Conservation (phyloP, 35 echinoderm and acorn worm genomes). For the Heliocidaris erythrogramma region DNA sequence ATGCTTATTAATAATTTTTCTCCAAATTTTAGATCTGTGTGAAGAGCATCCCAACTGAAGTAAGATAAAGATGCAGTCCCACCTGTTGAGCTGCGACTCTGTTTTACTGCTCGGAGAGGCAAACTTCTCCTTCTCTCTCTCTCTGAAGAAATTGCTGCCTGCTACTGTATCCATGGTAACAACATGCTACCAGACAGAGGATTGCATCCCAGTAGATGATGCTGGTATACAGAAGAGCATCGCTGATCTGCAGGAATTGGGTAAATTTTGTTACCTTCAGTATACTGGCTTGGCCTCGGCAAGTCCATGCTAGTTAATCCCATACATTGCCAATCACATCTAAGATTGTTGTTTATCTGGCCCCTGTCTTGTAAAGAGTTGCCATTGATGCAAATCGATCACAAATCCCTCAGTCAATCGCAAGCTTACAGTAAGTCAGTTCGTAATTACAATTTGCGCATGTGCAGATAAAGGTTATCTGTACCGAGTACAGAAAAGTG, state of each 20-base stretch:
- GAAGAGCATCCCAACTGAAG: not conserved
- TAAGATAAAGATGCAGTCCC: conserved; percentile 32
- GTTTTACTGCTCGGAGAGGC: conserved; percentile 89
- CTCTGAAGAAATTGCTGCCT: conserved; percentile 48
- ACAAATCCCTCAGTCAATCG: too few relatives aligned
- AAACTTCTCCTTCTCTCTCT: conserved; percentile 87
- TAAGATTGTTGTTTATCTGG: too few relatives aligned
- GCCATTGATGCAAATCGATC: too few relatives aligned
- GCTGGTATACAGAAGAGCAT: conserved; percentile 8
- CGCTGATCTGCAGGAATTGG: not conserved
- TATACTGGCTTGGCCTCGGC: too few relatives aligned
- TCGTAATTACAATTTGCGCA: too few relatives aligned
- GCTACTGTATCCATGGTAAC: conserved; percentile 35
- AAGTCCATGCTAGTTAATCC: too few relatives aligned
- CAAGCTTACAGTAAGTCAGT: too few relatives aligned
- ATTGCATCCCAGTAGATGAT: not conserved
- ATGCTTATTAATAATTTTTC: not conserved
- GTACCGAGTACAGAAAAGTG: too few relatives aligned
- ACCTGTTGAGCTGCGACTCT: not conserved
- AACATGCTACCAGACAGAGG: conserved; percentile 67
- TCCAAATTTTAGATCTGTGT: not conserved
- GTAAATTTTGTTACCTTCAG: not conserved
- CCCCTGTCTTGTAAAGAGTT: too few relatives aligned
- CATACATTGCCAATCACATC: too few relatives aligned
- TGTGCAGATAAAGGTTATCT: too few relatives aligned